Conservation (phyloP, 2,888 invertebrate genomes). For the Clostera curtula region DNA sequence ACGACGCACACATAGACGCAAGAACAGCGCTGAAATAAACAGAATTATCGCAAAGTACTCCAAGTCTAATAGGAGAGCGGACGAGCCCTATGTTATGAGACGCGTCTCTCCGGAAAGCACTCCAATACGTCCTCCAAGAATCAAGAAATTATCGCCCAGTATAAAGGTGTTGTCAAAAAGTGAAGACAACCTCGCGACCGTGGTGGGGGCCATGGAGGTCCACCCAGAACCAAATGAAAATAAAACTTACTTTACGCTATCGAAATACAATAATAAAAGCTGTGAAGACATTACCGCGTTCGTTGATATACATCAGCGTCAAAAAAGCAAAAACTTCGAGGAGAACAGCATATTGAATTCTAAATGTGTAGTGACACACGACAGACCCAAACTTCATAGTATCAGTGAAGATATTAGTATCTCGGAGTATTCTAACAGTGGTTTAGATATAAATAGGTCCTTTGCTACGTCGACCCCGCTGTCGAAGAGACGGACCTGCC, state of each 20-base stretch:
- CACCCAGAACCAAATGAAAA: slow-evolving; percentile 38
- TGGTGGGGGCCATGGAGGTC: slow-evolving; percentile 48
- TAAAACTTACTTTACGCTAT: slow-evolving; percentile 34
- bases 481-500: slow-evolving; percentile 50
- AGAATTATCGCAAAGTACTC: slow-evolving; percentile 73
- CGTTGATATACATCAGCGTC: slow-evolving; percentile 47
- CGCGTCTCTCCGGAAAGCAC: slow-evolving; percentile 33
- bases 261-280: slow-evolving; percentile 59
- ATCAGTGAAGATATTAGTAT: slow-evolving; percentile 45
- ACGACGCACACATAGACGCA: slow-evolving; percentile 66
- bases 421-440: slow-evolving; percentile 47
- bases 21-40: slow-evolving; percentile 71
- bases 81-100: slow-evolving; percentile 38
- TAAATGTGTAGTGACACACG: slow-evolving; percentile 30
- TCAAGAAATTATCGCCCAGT: slow-evolving; percentile 34
- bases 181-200: slow-evolving; percentile 56
- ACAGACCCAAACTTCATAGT: slow-evolving; percentile 43
- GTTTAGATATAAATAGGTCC: slow-evolving; percentile 40
- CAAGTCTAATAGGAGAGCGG: slow-evolving; percentile 54
- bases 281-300: slow-evolving; percentile 62
- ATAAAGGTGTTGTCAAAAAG: slow-evolving; percentile 51
- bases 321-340: slow-evolving; percentile 56
- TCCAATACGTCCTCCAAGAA: slow-evolving; percentile 51
- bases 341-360: slow-evolving; percentile 60
- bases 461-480: slow-evolving; percentile 60